Percentiles rank a stretch among this genome's conserved stretches.
phyloP scores from a whole-genome alignment of 2,888 invertebrate genomes.

The Drosophila tanythrix region DNA sequence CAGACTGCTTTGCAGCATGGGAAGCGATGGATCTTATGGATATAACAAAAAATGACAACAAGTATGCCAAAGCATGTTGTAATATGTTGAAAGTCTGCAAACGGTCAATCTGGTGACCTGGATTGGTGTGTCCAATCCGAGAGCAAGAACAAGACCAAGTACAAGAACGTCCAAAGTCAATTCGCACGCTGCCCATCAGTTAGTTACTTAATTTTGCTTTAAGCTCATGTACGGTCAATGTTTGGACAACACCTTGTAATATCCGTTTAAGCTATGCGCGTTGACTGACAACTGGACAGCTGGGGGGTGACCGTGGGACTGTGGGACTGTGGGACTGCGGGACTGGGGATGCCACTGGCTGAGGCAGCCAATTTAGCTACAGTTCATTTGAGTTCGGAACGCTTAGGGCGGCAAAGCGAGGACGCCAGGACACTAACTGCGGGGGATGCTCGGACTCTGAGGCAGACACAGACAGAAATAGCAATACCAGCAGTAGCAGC shows the following conservation, averaged over 20 bases:
- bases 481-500: constrained; percentile 21
- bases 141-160: neutral
- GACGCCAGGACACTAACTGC: neutral
- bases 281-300: constrained; percentile 70
- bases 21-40: neutral
- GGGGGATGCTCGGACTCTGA: neutral
- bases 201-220: constrained; percentile 74
- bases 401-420: constrained; percentile 26
- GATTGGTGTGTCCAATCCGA: neutral
- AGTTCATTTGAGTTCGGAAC: constrained; percentile 75
- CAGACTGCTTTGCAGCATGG: neutral
- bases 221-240: constrained; percentile 83
- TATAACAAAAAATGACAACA: neutral
- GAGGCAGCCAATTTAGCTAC: constrained; percentile 69
- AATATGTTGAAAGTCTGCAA: constrained; percentile 5
- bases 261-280: constrained; percentile 75
- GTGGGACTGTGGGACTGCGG: constrained; percentile 10
- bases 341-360: constrained; percentile 9
- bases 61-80: neutral
- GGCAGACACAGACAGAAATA: constrained; percentile 22
- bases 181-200: constrained; percentile 30
- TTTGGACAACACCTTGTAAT: constrained; percentile 83
- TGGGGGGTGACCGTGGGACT: neutral
- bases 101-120: neutral
- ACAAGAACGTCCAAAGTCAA: neutral